These are phyloP conservation scores for Sebastes nivosus DNA, from an alignment of 2,797 vertebrate genomes.

Conservation along the genomic window DNA sequence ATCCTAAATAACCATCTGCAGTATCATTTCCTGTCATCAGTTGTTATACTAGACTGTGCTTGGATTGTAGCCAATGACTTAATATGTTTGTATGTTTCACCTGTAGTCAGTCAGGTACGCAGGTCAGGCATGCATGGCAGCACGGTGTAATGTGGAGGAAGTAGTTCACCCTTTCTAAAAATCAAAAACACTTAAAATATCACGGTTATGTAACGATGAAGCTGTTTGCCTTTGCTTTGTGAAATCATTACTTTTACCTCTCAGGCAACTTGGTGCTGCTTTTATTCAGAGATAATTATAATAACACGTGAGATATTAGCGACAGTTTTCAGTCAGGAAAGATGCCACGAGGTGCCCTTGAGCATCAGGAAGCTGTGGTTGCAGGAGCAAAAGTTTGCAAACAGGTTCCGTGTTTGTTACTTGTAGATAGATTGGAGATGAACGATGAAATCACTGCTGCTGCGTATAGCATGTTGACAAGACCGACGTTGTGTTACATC, in stretches of 20 bases:
- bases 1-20: background rate
- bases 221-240: too few species aligned
- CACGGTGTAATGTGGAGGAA: background rate
- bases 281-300: background rate
- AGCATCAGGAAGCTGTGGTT: slow-evolving; percentile 18
- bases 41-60: background rate
- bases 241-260: background rate
- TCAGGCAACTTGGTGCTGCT: background rate
- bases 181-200: background rate
- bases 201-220: background rate
- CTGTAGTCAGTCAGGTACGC: background rate
- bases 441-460: slow-evolving; percentile 1
- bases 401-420: background rate
- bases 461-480: background rate
- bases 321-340: background rate
- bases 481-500: background rate
- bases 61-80: background rate
- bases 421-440: background rate
- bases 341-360: background rate
- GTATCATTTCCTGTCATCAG: background rate
- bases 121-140: background rate
- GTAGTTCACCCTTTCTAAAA: background rate
- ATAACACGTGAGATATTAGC: background rate
- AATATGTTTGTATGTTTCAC: background rate
- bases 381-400: slow-evolving; percentile 1